Evolutionary conservation across 1,140 invertebrate genomes (phyloP).

Genomic region (Drosophila erecta): DNA sequence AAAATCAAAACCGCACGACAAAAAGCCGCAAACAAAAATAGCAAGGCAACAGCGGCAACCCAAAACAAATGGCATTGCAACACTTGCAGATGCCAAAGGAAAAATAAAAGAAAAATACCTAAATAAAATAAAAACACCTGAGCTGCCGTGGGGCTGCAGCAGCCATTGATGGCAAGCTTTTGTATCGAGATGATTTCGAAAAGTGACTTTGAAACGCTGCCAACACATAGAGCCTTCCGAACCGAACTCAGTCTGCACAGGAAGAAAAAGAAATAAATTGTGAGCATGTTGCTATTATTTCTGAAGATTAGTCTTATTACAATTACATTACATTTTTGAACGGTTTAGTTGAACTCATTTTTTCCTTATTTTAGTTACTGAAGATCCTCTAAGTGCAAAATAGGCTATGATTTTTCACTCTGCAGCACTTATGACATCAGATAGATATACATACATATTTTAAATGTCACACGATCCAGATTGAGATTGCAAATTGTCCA

Average conservation of each 20-base stretch:
- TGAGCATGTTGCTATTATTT: too few relatives aligned
- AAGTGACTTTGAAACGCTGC: slow-evolving; percentile 41
- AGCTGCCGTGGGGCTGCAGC: slow-evolving; percentile 21
- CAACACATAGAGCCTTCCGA: slow-evolving; percentile 32
- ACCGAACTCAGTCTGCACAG: slow-evolving; percentile 46
- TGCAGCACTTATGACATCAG: slow-evolving; percentile 35
- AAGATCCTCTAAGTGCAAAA: neutral
- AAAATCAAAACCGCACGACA: slow-evolving; percentile 59
- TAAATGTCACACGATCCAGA: slow-evolving; percentile 71
- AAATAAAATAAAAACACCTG: slow-evolving; percentile 56
- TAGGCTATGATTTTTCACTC: neutral
- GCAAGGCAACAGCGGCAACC: slow-evolving; percentile 28
- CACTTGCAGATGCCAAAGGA: slow-evolving; percentile 56
- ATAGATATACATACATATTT: slow-evolving; percentile 46
- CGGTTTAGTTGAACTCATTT: too few relatives aligned
- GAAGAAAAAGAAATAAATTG: neutral
- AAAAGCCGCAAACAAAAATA: slow-evolving; percentile 46
- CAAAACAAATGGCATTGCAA: slow-evolving; percentile 67
- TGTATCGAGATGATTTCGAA: slow-evolving; percentile 63
- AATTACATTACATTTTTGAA: too few relatives aligned
- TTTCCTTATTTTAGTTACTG: neutral
- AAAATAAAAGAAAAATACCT: slow-evolving; percentile 28
- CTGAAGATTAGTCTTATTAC: too few relatives aligned
- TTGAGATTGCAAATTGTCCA: slow-evolving; percentile 50
- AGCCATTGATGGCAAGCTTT: slow-evolving; percentile 56